phyloP scores from a whole-genome alignment of 2,113 vertebrate genomes.

The Lichenostomus cassidix region DNA sequence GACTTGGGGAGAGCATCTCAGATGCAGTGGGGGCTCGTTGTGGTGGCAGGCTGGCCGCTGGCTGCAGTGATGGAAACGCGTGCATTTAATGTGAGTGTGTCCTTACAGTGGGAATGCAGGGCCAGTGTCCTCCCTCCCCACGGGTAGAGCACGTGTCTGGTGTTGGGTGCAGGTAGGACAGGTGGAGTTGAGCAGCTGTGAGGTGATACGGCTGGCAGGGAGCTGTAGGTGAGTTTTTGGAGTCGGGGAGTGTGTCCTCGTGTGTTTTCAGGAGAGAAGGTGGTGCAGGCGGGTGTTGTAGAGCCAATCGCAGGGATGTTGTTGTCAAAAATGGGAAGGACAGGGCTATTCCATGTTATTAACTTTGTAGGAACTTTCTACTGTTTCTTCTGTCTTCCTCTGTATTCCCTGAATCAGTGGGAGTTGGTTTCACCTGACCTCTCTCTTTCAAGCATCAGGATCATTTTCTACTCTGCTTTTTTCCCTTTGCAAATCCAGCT shows the following conservation, averaged over 20 bases:
- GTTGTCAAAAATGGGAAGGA: neutral
- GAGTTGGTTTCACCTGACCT: slow-evolving; percentile 36
- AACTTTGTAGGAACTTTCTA: neutral
- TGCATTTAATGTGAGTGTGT: neutral
- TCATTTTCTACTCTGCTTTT: neutral
- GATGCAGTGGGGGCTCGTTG: neutral
- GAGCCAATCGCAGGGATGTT: neutral
- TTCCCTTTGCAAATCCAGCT: neutral
- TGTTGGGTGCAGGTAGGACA: neutral
- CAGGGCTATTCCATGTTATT: neutral
- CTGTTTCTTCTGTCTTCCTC: neutral
- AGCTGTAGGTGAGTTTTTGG: neutral
- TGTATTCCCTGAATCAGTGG: slow-evolving; percentile 16
- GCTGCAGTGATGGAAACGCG: neutral
- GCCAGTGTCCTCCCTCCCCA: neutral
- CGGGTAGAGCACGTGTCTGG: neutral
- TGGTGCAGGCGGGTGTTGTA: neutral
- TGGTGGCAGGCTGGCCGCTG: neutral
- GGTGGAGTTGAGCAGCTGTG: neutral
- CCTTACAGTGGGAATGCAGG: neutral
- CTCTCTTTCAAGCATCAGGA: neutral
- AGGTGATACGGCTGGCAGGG: neutral
- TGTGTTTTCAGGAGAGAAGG: neutral
- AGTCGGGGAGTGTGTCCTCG: rapidly evolving
- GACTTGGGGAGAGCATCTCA: neutral